A percentile compares a stretch with the other conserved stretches of the same genome.
Conservation (phyloP, 2,888 invertebrate genomes). For the Erpobdella octoculata region DNA sequence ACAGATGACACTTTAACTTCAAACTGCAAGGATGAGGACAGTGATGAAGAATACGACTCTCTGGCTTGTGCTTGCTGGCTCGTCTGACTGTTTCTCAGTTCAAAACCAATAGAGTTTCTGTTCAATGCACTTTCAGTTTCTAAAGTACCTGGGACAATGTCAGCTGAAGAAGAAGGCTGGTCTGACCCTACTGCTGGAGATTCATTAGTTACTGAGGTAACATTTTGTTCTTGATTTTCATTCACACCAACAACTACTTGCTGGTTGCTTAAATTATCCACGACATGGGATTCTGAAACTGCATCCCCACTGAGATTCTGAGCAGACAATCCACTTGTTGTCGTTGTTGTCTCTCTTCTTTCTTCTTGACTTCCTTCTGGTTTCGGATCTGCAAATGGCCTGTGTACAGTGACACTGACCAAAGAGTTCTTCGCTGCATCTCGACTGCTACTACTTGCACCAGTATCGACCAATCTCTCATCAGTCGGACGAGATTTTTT, state of each 20-base stretch:
- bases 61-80: background rate
- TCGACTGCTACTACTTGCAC: background rate
- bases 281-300: background rate
- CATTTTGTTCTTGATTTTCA: background rate
- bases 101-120: background rate
- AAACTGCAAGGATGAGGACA: background rate
- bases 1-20: slow-evolving; percentile 15
- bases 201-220: background rate
- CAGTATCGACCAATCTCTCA: background rate
- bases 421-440: background rate
- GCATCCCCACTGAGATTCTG: background rate
- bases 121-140: background rate
- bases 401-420: background rate
- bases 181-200: background rate
- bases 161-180: background rate
- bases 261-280: background rate
- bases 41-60: background rate
- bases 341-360: background rate
- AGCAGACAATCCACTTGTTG: background rate
- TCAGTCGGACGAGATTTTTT: no score
- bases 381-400: background rate
- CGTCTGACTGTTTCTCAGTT: background rate
- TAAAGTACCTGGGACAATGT: background rate
- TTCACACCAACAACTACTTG: background rate
- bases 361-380: background rate